A percentile compares a stretch with the other conserved stretches of the same genome.
Conservation (phyloP, 2,113 vertebrate species). For the Cryptomyrus ogoouensis region DNA sequence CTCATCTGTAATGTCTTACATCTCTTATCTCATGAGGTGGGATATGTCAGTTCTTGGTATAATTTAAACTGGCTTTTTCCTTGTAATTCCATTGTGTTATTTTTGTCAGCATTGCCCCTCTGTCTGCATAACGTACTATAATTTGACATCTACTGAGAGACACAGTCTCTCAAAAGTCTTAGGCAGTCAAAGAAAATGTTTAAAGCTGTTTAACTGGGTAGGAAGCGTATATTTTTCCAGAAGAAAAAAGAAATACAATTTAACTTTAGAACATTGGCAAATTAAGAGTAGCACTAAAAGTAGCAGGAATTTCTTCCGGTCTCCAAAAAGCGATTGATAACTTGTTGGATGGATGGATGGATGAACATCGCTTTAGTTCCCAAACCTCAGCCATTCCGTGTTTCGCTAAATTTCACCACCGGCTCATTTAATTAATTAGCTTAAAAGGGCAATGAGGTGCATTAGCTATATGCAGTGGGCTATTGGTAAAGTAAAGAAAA, state of each 20-base stretch:
- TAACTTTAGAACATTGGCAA: too few species aligned
- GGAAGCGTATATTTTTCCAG: background rate
- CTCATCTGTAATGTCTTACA: background rate
- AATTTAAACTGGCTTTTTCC: background rate
- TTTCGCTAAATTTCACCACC: too few species aligned
- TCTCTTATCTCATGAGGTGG: background rate
- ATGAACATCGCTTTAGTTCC: too few species aligned
- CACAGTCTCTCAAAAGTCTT: background rate
- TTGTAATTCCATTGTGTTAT: background rate
- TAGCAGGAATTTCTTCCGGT: too few species aligned
- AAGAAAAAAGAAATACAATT: background rate
- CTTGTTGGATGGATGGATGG: too few species aligned
- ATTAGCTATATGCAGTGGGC: too few species aligned
- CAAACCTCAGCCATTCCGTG: too few species aligned
- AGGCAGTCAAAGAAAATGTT: background rate
- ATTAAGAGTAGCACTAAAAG: too few species aligned
- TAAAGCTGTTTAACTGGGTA: background rate
- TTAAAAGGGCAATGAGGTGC: too few species aligned
- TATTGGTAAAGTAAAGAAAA: too few species aligned
- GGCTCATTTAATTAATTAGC: too few species aligned
- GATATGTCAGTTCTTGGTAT: background rate
- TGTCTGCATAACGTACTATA: background rate
- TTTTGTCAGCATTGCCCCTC: background rate
- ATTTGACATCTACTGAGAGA: background rate
- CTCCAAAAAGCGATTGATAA: too few species aligned